Evolutionary conservation across 2,113 vertebrate genomes (phyloP).

Genomic region (Paramisgurnus dabryanus): DNA sequence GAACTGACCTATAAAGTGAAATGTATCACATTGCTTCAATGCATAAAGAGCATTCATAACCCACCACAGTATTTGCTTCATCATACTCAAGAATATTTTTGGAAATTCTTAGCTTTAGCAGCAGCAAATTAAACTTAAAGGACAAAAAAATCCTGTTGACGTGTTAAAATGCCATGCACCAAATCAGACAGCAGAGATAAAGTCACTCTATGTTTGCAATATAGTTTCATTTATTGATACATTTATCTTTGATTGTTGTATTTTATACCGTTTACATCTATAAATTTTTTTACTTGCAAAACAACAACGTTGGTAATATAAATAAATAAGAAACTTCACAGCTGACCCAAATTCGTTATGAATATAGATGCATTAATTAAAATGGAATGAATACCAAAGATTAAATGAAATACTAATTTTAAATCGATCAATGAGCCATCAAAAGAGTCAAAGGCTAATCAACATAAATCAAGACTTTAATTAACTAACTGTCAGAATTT

Average conservation of each 20-base stretch:
- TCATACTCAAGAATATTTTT: background rate
- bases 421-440: conserved; percentile 20
- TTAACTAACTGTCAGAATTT: conserved; percentile 7
- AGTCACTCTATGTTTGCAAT: background rate
- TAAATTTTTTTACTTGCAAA: background rate
- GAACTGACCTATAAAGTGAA: background rate
- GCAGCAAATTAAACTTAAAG: background rate
- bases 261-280: no score
- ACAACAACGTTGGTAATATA: background rate
- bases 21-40: no score
- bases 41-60: background rate
- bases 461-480: background rate
- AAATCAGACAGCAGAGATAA: background rate
- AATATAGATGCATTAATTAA: background rate
- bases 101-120: background rate
- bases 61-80: background rate
- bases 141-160: background rate
- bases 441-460: conserved; percentile 8
- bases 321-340: background rate
- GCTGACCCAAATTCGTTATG: background rate
- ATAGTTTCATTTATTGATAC: background rate
- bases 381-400: background rate
- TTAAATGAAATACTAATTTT: conserved; percentile 7
- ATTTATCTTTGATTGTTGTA: background rate
- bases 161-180: background rate